These are phyloP conservation scores for Trichosurus vulpecula DNA, from an alignment of 2,797 vertebrate species.

Conservation along the genomic window DNA sequence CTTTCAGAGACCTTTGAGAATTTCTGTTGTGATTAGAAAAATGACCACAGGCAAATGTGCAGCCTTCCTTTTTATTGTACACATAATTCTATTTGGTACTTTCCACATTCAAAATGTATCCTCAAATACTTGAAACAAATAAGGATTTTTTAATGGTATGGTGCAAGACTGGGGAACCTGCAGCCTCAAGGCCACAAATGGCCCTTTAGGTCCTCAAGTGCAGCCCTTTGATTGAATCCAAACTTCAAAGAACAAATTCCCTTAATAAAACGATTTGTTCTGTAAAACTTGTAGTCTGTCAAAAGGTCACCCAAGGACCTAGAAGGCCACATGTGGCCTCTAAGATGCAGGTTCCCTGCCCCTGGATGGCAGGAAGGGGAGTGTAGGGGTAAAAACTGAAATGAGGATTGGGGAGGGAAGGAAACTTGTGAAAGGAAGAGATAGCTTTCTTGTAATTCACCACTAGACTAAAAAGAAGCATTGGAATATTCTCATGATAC, in stretches of 20 bases:
- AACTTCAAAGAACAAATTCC: no score
- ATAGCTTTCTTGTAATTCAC: no score
- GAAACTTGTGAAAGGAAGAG: neutral
- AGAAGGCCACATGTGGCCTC: no score
- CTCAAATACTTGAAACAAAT: neutral
- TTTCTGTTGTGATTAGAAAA: neutral
- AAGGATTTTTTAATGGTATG: neutral
- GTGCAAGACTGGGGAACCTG: no score
- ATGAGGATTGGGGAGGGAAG: neutral
- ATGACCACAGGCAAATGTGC: neutral
- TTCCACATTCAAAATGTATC: neutral
- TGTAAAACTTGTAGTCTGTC: no score
- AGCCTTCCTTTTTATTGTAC: neutral
- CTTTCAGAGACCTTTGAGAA: neutral
- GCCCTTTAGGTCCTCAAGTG: no score
- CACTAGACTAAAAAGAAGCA: no score
- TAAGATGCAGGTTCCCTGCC: no score
- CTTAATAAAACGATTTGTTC: no score
- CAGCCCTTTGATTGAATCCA: no score
- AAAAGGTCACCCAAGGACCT: no score
- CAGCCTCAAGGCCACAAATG: no score
- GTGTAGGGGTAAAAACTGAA: neutral
- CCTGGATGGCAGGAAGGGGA: neutral
- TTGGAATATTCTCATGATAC: neutral
- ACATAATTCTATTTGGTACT: conserved; percentile 59